phyloP scores from a whole-genome alignment of 2,888 invertebrate species.

The Ceraclea dissimilis region DNA sequence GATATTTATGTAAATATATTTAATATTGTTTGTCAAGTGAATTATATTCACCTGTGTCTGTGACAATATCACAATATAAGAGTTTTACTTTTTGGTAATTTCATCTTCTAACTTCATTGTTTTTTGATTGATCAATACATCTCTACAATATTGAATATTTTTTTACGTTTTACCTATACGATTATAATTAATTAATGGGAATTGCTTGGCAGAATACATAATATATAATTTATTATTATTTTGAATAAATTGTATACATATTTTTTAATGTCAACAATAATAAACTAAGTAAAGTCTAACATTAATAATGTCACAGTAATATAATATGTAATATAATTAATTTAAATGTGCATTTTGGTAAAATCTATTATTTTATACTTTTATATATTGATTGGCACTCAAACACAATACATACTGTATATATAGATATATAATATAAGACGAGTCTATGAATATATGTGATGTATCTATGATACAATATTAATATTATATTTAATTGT shows the following conservation, averaged over 20 bases:
- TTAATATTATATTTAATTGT: neutral
- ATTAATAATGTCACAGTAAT: too few relatives aligned
- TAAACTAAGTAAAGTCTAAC: constrained; percentile 16
- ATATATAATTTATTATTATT: neutral
- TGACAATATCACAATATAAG: too few relatives aligned
- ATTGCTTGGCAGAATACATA: neutral
- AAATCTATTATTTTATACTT: neutral
- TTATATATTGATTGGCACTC: constrained; percentile 18
- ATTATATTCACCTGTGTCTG: too few relatives aligned
- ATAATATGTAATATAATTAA: too few relatives aligned
- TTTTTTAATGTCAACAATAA: constrained; percentile 11
- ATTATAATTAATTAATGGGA: neutral
- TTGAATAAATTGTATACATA: neutral
- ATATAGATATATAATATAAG: neutral
- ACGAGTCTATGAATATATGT: neutral
- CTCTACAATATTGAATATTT: too few relatives aligned
- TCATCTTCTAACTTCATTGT: too few relatives aligned
- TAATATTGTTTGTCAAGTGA: too few relatives aligned
- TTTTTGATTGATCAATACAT: too few relatives aligned
- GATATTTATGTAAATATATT: too few relatives aligned
- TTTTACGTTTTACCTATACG: too few relatives aligned
- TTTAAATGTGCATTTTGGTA: neutral
- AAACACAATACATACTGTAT: constrained; percentile 6
- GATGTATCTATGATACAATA: neutral
- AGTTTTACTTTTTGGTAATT: too few relatives aligned